These are phyloP conservation scores for Phaethornis superciliosus DNA, from an alignment of 2,113 vertebrate genomes.

Conservation along the genomic window DNA sequence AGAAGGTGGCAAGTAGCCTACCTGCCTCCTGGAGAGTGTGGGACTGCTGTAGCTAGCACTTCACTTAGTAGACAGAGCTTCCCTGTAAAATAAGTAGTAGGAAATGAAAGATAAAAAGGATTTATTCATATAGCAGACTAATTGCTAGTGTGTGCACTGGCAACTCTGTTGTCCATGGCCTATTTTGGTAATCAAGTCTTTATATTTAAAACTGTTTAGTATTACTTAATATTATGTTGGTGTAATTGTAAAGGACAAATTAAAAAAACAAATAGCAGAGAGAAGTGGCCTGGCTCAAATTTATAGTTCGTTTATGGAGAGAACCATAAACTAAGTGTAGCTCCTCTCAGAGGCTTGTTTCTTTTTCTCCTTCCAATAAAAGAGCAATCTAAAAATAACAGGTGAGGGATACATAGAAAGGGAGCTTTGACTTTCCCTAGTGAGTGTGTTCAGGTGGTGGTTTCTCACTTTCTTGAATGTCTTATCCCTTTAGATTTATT, in stretches of 20 bases:
- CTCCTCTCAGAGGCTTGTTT: background rate
- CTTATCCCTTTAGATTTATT: background rate
- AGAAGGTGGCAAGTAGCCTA: background rate
- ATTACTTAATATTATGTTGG: background rate
- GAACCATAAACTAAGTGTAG: background rate
- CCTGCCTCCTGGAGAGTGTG: background rate
- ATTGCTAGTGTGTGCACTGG: background rate
- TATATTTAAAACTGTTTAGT: background rate
- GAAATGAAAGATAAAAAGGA: background rate
- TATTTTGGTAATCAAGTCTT: background rate
- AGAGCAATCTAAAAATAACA: background rate
- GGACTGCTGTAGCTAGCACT: background rate
- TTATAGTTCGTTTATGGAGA: background rate
- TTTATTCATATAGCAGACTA: background rate
- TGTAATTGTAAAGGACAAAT: background rate
- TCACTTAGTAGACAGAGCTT: background rate
- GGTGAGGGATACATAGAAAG: background rate
- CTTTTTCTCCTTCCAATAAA: background rate
- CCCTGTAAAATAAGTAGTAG: background rate
- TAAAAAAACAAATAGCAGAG: background rate
- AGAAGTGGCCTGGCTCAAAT: background rate
- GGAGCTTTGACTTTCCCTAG: background rate
- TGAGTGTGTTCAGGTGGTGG: background rate
- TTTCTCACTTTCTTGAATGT: background rate
- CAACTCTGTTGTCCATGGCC: background rate